These are phyloP conservation scores for Cordilura impudica DNA, from an alignment of 2,888 invertebrate species.

Conservation along the genomic window DNA sequence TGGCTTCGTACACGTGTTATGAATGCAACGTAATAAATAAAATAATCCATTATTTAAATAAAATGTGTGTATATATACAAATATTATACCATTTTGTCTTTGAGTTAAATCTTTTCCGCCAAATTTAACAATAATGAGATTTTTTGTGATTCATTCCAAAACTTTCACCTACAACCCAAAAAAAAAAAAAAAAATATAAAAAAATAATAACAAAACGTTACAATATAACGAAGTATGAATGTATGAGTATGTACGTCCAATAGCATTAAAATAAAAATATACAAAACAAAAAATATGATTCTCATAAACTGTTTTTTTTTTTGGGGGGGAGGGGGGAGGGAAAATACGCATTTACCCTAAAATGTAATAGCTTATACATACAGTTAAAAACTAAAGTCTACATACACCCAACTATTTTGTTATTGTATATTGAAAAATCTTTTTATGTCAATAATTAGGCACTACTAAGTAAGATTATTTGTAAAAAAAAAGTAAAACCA, in stretches of 20 bases:
- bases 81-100: not conserved
- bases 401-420: no score
- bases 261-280: no score
- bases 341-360: not conserved
- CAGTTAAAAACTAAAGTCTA: no score
- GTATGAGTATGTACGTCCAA: no score
- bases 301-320: not conserved
- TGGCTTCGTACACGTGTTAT: no score
- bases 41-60: no score
- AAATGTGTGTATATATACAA: not conserved
- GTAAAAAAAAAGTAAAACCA: no score
- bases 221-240: no score
- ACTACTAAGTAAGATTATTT: no score
- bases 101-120: not conserved
- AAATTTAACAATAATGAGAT: conserved; percentile 8
- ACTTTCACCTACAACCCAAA: conserved; percentile 50
- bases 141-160: conserved; percentile 18
- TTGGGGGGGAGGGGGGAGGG: not conserved
- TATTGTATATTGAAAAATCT: no score
- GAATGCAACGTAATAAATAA: no score
- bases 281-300: not conserved
- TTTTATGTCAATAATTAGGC: no score
- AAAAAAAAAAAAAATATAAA: conserved; percentile 20
- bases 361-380: not conserved
- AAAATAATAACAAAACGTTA: conserved; percentile 11